phyloP scores from a whole-genome alignment of 2,797 vertebrate species.

The Bradypodion ventrale region DNA sequence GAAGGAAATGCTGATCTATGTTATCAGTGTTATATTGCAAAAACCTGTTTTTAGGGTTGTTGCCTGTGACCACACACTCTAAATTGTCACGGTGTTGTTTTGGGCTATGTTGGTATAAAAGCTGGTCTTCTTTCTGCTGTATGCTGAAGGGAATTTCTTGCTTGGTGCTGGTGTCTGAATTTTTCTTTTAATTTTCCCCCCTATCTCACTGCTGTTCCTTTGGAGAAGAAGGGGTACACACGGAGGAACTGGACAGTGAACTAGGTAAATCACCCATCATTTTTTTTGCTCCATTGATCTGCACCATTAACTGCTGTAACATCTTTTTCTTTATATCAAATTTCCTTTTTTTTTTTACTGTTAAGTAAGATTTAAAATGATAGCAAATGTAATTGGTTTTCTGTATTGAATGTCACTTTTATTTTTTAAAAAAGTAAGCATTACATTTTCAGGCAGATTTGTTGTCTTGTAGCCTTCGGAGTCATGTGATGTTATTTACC shows the following conservation, averaged over 20 bases:
- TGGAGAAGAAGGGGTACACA: conserved; percentile 98
- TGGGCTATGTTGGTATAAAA: conserved; percentile 63
- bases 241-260: conserved; percentile 99
- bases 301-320: conserved; percentile 59
- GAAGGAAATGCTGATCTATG: conserved; percentile 25
- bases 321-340: conserved; percentile 61
- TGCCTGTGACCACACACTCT: conserved; percentile 59
- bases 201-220: conserved; percentile 74
- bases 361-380: conserved; percentile 27
- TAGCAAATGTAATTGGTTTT: conserved; percentile 8
- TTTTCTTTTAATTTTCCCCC: conserved; percentile 79
- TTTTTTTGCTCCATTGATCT: conserved; percentile 63
- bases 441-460: background rate
- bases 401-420: conserved; percentile 3
- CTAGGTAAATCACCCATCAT: conserved; percentile 85
- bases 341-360: conserved; percentile 46
- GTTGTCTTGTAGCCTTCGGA: background rate
- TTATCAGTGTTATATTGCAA: conserved; percentile 52
- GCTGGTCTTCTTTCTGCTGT: conserved; percentile 62
- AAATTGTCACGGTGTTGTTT: conserved; percentile 50
- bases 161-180: conserved; percentile 83
- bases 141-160: conserved; percentile 74
- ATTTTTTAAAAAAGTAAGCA: background rate
- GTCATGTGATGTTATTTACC: too few species aligned
- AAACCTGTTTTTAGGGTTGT: conserved; percentile 50